Conservation (phyloP, 2,888 invertebrate genomes). For the Metopia argyrocephala region DNA sequence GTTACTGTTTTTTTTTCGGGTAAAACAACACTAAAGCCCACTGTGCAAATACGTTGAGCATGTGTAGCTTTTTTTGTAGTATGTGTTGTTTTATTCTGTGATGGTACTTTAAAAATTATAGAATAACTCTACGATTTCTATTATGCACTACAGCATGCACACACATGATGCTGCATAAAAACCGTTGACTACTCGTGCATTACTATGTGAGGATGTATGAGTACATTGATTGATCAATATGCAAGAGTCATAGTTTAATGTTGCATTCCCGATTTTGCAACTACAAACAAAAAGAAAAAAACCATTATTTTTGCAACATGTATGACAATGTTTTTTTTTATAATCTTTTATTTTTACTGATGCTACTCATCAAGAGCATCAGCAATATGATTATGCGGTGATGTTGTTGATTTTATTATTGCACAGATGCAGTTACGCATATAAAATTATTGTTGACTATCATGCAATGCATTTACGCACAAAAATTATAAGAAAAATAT, state of each 20-base stretch:
- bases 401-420: conserved; percentile 47
- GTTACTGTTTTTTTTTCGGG: not conserved
- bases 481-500: not conserved
- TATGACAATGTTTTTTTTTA: conserved; percentile 45
- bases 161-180: conserved; percentile 4
- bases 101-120: conserved; percentile 21
- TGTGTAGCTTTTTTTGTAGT: not conserved
- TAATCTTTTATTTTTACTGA: conserved; percentile 13
- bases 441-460: conserved; percentile 62
- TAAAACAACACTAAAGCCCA: no score
- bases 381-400: conserved; percentile 22
- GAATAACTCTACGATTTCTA: conserved; percentile 59
- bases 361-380: not conserved
- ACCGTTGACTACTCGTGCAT: conserved; percentile 26
- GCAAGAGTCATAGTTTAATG: conserved; percentile 71
- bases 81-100: not conserved
- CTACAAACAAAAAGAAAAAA: conserved; percentile 66
- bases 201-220: conserved; percentile 36
- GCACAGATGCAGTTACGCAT: conserved; percentile 68
- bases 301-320: conserved; percentile 64
- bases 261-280: conserved; percentile 49
- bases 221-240: conserved; percentile 74
- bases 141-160: conserved; percentile 16
- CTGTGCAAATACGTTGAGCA: conserved; percentile 6
- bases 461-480: conserved; percentile 41